Base-by-base conservation (phyloP, 2,888 invertebrate genomes). In the Mythimna lalbum region DNA sequence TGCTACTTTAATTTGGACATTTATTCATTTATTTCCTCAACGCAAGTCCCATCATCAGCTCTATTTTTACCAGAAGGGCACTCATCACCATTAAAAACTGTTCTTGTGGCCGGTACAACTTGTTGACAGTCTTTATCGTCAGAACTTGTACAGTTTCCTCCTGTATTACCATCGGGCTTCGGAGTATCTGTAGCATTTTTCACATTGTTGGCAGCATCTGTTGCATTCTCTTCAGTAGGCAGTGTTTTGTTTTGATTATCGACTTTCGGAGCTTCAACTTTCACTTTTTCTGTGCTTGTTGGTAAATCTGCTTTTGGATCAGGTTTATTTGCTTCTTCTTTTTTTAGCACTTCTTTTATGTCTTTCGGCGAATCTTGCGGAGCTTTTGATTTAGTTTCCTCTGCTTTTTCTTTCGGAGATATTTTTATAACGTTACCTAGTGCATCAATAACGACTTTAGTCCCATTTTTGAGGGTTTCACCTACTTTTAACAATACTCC, bases 1-100 rank as follows among this genome's bases (percentile, higher is more conserved):
- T 4, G 9, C 12, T 12, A 12, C 10, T 9, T 59, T 36, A 1
- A 27, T 27, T 49, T 36, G 9, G 14, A 3, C 6, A 9, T 19
- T 2, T 1, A 21, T 23, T 55, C 64, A 64, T 9, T 27, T 27
- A 50, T 0, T 62, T 23, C 55, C 0, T 63, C 63, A 0, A 68
- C 53, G n/a, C 81, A 83, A 10, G 67, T 80, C 0, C 65, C 68
- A 59, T 83, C 75, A 63, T 74, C 73, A 14, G 75, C 77, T n/a
- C 71, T 64, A 3, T 4, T 7, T 12, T 69, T 74, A 1, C 71
- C 74, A 0, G 7, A 1, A 4, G 69, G 71, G 47, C 84, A 83
- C 1, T 60, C 69, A 57, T 73, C 71, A 3, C 60, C 80, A n/a
- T 55, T 64, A 0, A 81, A 33, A 39, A n/a, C 47, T 9, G 55